phyloP scores from a whole-genome alignment of 2,888 invertebrate species.

The Melanostoma scalare region DNA sequence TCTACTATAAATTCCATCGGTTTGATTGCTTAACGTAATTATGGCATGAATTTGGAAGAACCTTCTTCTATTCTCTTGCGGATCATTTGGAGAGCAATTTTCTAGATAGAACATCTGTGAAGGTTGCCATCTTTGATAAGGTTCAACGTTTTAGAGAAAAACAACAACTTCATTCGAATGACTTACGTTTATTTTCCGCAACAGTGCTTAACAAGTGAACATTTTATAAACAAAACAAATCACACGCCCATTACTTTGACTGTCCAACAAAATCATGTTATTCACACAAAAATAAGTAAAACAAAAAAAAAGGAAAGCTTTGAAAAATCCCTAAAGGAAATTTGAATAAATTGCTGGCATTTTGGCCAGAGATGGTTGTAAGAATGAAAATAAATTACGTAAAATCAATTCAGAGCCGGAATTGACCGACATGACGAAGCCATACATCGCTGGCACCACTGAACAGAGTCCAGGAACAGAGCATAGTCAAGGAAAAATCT shows the following conservation, averaged over 20 bases:
- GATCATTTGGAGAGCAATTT: constrained; percentile 11
- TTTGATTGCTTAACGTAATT: too few relatives aligned
- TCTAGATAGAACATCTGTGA: constrained; percentile 10
- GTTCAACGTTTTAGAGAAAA: not conserved
- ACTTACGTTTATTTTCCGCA: constrained; percentile 25
- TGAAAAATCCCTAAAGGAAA: constrained; percentile 40
- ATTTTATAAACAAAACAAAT: constrained; percentile 50
- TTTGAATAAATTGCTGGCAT: constrained; percentile 60
- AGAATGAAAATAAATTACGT: constrained; percentile 56
- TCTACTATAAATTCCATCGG: too few relatives aligned
- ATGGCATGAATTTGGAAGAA: too few relatives aligned
- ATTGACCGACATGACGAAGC: constrained; percentile 37
- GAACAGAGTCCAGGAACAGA: not conserved
- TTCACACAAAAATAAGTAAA: not conserved
- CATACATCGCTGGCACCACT: not conserved
- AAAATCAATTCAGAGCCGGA: constrained; percentile 56
- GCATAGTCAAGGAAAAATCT: constrained; percentile 20
- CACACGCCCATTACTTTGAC: constrained; percentile 49
- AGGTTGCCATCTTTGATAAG: not conserved
- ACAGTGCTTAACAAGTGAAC: constrained; percentile 21
- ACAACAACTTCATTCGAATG: constrained; percentile 21
- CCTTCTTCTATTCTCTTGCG: too few relatives aligned
- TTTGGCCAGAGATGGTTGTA: constrained; percentile 19
- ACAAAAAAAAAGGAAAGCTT: not conserved
- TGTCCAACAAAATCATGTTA: constrained; percentile 18